Evolutionary conservation across 1,140 invertebrate genomes (phyloP).

Genomic region (Solenopsis fugax): DNA sequence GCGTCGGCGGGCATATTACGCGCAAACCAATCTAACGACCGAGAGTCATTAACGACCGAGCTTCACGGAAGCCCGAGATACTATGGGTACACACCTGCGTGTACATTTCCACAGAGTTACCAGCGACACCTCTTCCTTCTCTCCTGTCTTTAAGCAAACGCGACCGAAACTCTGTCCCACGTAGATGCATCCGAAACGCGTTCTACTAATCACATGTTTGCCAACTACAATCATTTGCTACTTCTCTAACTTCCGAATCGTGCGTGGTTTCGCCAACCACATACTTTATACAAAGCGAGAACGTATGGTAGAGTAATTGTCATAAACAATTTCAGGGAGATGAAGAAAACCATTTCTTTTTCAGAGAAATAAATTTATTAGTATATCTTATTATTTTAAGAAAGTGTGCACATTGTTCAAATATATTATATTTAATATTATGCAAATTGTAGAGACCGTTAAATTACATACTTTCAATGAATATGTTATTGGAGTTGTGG

Average conservation of each 20-base stretch:
- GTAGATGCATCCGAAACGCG: conserved; percentile 15
- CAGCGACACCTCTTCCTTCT: conserved; percentile 53
- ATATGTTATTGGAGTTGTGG: conserved; percentile 8
- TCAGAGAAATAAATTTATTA: neutral
- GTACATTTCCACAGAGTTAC: conserved; percentile 63
- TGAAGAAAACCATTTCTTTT: neutral
- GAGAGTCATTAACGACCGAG: conserved; percentile 72
- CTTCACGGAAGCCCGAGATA: conserved; percentile 60
- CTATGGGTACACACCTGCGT: conserved; percentile 70
- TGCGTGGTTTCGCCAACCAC: neutral
- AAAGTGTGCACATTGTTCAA: neutral
- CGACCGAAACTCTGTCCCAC: conserved; percentile 61
- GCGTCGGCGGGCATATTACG: conserved; percentile 69
- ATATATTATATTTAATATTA: neutral
- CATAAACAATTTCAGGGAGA: neutral
- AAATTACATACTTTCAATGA: conserved; percentile 1
- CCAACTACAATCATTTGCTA: conserved; percentile 52
- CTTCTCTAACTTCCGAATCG: conserved; percentile 24
- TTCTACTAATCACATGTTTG: conserved; percentile 70
- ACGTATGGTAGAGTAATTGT: neutral
- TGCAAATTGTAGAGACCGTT: neutral
- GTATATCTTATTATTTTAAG: neutral
- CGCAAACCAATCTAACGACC: conserved; percentile 75
- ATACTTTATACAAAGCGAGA: neutral
- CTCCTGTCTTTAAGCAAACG: conserved; percentile 59